Evolutionary conservation across 2,113 vertebrate species (phyloP).

Genomic region (Tragulus kanchil): DNA sequence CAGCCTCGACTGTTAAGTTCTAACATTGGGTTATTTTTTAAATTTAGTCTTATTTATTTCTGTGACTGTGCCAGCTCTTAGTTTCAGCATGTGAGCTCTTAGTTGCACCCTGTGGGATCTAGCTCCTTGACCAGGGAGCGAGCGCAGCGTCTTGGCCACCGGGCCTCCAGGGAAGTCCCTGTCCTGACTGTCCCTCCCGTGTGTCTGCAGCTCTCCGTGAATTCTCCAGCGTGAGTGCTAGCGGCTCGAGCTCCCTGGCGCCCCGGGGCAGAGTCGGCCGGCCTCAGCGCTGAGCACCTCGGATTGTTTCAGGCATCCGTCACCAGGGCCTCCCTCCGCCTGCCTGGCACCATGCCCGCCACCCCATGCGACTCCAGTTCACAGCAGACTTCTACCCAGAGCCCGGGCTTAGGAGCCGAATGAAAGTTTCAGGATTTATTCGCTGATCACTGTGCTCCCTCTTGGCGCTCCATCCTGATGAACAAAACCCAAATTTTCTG

Average conservation of each 20-base stretch:
- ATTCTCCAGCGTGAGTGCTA: neutral
- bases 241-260: accelerated
- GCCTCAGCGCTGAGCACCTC: neutral
- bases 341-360: neutral
- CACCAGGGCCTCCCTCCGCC: neutral
- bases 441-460: neutral
- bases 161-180: neutral
- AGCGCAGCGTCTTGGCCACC: neutral
- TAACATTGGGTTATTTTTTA: neutral
- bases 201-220: accelerated
- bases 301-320: neutral
- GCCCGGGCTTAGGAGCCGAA: neutral
- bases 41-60: neutral
- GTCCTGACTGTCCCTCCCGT: neutral
- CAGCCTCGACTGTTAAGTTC: neutral
- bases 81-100: neutral
- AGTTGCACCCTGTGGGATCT: neutral
- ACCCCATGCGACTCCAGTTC: accelerated
- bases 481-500: too few species aligned
- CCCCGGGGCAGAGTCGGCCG: neutral
- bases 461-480: neutral
- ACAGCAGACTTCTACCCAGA: neutral
- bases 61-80: neutral
- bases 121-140: neutral
- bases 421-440: neutral